Percentiles rank a stretch among this genome's conserved stretches.
Evolutionary conservation across 2,797 vertebrate species (phyloP).

Genomic region (Mycteria americana): DNA sequence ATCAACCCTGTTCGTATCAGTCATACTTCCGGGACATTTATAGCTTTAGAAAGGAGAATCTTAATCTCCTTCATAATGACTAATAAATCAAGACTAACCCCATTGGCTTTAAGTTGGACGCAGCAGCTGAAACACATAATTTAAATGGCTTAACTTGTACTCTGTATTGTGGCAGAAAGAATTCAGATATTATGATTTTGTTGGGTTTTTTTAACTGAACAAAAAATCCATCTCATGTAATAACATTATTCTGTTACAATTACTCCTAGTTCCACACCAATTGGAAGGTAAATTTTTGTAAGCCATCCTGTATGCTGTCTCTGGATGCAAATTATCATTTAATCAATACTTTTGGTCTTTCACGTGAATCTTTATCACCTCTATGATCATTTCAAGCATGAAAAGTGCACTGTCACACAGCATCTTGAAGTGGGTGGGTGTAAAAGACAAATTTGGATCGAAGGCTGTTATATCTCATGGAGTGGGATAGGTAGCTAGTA

Average conservation of each 20-base stretch:
- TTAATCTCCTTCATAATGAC: background rate
- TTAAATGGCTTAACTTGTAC: background rate
- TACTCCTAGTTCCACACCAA: background rate
- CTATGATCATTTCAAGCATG: background rate
- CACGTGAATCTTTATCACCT: background rate
- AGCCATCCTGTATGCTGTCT: background rate
- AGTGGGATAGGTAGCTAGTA: background rate
- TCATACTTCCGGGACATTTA: background rate
- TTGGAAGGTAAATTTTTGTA: background rate
- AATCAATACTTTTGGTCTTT: background rate
- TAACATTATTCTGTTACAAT: background rate
- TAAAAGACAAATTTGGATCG: background rate
- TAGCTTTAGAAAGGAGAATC: background rate
- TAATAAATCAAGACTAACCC: constrained; percentile 6
- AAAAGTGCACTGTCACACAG: background rate
- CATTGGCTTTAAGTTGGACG: background rate
- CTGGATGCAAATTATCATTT: background rate
- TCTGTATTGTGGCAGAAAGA: background rate
- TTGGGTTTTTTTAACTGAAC: background rate
- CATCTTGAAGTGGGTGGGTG: background rate
- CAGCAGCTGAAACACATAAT: background rate
- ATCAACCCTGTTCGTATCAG: background rate
- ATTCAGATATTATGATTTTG: background rate
- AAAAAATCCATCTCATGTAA: background rate
- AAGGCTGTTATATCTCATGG: background rate